Evolutionary conservation across 2,888 invertebrate genomes (phyloP).

Genomic region (Macrophya annulata): DNA sequence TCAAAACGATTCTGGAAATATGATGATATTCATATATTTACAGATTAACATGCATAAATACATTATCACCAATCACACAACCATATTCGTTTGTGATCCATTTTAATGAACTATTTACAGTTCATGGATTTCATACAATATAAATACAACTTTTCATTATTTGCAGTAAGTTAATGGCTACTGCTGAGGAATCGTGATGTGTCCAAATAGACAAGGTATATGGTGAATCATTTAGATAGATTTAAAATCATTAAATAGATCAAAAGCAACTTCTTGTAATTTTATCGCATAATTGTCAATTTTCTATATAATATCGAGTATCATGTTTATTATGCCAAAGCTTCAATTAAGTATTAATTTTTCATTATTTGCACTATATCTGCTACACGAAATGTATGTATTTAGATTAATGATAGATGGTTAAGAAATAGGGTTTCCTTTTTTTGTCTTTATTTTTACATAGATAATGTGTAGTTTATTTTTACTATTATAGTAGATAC

Average conservation of each 20-base stretch:
- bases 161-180: background rate
- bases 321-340: slow-evolving; percentile 34
- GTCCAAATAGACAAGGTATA: slow-evolving; percentile 34
- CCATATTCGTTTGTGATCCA: background rate
- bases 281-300: background rate
- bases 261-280: background rate
- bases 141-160: slow-evolving; percentile 20
- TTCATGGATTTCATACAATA: background rate
- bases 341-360: slow-evolving; percentile 44
- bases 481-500: slow-evolving; percentile 2
- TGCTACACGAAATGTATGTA: background rate
- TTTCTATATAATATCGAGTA: background rate
- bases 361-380: slow-evolving; percentile 14
- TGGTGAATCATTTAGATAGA: background rate
- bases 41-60: slow-evolving; percentile 7
- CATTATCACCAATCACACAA: slow-evolving; percentile 11
- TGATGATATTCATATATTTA: slow-evolving; percentile 2
- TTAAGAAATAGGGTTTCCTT: background rate
- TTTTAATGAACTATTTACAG: background rate
- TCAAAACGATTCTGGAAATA: background rate
- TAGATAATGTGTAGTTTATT: background rate
- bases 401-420: slow-evolving; percentile 24
- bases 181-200: slow-evolving; percentile 14
- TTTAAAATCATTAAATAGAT: background rate
- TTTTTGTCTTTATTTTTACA: background rate